A percentile compares a stretch with the other conserved stretches of the same genome.
Conservation (phyloP, 2,888 invertebrate genomes). For the Plemyria rubiginata region DNA sequence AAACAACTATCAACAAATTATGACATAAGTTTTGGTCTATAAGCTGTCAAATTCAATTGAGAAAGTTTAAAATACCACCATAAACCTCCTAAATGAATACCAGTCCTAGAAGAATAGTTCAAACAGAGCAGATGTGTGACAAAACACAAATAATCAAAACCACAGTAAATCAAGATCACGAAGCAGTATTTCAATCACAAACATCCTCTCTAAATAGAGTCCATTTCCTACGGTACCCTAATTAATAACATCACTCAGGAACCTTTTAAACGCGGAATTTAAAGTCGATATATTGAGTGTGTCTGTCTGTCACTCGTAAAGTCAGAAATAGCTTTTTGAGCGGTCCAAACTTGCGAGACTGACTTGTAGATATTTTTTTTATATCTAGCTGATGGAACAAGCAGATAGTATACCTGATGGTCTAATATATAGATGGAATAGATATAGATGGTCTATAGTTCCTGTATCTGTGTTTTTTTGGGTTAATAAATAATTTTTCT, state of each 20-base stretch:
- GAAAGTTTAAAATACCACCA: background rate
- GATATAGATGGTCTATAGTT: too few relatives aligned
- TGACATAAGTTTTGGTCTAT: too few relatives aligned
- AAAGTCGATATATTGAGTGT: conserved; percentile 43
- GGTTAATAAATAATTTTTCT: too few relatives aligned
- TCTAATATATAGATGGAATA: too few relatives aligned
- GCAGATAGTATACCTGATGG: too few relatives aligned
- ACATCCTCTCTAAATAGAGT: conserved; percentile 42
- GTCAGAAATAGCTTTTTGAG: conserved; percentile 47
- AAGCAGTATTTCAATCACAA: conserved; percentile 41
- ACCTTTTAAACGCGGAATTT: conserved; percentile 48
- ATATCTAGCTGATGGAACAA: too few relatives aligned
- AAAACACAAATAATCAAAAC: conserved; percentile 23
- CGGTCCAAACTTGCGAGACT: conserved; percentile 32
- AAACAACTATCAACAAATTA: too few relatives aligned
- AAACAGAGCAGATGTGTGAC: background rate
- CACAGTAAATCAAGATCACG: conserved; percentile 34
- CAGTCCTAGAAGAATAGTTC: background rate
- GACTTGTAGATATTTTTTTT: too few relatives aligned
- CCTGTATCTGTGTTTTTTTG: too few relatives aligned
- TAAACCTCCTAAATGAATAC: background rate
- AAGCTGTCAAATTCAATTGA: background rate
- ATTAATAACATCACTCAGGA: conserved; percentile 45
- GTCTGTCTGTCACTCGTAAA: conserved; percentile 45
- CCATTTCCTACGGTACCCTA: conserved; percentile 44